Evolutionary conservation across 1,140 invertebrate genomes (phyloP).

Genomic region (Nasonia longicornis): DNA sequence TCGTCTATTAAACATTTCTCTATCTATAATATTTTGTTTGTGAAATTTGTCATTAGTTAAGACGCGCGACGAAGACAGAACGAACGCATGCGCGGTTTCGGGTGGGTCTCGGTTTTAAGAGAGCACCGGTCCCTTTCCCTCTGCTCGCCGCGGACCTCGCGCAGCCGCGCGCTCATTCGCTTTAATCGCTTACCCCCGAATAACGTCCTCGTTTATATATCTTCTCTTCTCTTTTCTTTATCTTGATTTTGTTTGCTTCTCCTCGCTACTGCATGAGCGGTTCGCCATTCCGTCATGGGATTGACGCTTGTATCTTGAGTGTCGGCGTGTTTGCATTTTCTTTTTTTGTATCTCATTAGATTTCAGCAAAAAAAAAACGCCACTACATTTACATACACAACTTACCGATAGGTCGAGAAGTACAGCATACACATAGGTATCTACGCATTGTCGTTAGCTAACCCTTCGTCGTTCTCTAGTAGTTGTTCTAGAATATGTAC

Average conservation of each 20-base stretch:
- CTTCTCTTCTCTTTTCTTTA: neutral
- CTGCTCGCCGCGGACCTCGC: neutral
- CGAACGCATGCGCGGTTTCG: conserved; percentile 8
- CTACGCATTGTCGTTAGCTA: conserved; percentile 2
- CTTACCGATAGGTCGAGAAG: conserved; percentile 13
- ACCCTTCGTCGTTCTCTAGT: neutral
- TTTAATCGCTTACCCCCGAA: conserved; percentile 26
- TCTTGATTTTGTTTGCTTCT: conserved; percentile 7
- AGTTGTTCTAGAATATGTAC: neutral
- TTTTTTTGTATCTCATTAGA: conserved; percentile 3
- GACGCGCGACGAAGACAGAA: conserved; percentile 33
- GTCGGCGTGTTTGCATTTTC: neutral
- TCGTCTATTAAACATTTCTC: conserved; percentile 32
- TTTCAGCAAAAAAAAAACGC: conserved; percentile 25
- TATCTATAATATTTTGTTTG: conserved; percentile 43
- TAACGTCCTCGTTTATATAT: conserved; percentile 28
- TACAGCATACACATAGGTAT: neutral
- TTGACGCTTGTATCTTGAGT: conserved; percentile 29
- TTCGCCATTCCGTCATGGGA: conserved; percentile 47
- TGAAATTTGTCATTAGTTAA: conserved; percentile 41
- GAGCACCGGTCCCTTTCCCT: conserved; percentile 9
- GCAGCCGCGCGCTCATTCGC: conserved; percentile 16
- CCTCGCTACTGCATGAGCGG: conserved; percentile 30
- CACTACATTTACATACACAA: conserved; percentile 9
- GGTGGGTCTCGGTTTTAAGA: conserved; percentile 1